Evolutionary conservation across 2,888 invertebrate genomes (phyloP).

Genomic region (Drosophila emarginata): DNA sequence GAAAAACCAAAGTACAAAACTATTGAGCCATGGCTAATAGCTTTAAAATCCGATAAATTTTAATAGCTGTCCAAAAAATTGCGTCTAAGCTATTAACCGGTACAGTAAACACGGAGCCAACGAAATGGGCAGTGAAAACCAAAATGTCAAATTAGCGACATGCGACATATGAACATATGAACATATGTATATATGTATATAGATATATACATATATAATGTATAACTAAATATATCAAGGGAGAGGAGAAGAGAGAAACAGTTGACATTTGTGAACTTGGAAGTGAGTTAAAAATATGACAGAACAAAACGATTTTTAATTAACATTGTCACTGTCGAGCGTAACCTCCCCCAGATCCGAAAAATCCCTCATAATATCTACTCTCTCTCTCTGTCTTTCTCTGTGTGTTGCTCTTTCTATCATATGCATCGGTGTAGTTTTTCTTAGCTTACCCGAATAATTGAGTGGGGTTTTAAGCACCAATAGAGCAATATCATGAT

Average conservation of each 20-base stretch:
- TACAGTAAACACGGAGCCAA: constrained; percentile 52
- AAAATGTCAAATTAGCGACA: constrained; percentile 63
- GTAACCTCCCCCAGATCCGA: constrained; percentile 29
- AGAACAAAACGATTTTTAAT: constrained; percentile 75
- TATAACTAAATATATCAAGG: background rate
- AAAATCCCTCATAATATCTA: no score
- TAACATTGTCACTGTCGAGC: constrained; percentile 62
- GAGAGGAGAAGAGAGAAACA: constrained; percentile 4
- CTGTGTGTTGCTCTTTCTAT: background rate
- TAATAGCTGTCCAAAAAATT: constrained; percentile 5
- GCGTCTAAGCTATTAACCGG: constrained; percentile 48
- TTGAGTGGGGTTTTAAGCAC: constrained; percentile 87
- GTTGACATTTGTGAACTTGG: constrained; percentile 68
- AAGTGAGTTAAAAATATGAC: constrained; percentile 42
- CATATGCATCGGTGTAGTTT: background rate
- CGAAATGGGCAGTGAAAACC: constrained; percentile 29
- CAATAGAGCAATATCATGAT: constrained; percentile 89
- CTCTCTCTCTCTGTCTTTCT: background rate
- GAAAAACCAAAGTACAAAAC: constrained; percentile 37
- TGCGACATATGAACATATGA: constrained; percentile 39
- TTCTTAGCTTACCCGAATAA: constrained; percentile 84
- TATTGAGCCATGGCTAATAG: constrained; percentile 48
- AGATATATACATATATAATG: background rate
- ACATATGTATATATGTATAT: background rate
- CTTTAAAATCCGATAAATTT: constrained; percentile 35